Evolutionary conservation across 2,888 invertebrate genomes (phyloP).

Genomic region (Tetrapedia diversipes): DNA sequence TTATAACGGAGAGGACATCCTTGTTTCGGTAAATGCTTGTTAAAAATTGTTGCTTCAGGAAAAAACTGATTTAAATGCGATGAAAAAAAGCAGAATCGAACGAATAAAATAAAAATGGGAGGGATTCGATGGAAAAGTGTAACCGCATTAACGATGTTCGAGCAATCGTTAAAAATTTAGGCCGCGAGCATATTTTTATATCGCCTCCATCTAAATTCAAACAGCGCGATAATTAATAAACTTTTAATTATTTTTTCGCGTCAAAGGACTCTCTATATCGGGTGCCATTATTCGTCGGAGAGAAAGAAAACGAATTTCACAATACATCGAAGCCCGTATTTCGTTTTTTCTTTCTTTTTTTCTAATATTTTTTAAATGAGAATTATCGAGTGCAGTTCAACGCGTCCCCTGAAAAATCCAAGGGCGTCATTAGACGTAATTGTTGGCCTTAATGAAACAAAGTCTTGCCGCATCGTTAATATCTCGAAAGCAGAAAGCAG

Average conservation of each 20-base stretch:
- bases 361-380: constrained; percentile 42
- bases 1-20: background rate
- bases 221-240: constrained; percentile 46
- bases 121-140: background rate
- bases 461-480: constrained; percentile 19
- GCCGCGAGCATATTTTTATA: constrained; percentile 30
- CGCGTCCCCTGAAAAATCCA: constrained; percentile 35
- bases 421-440: constrained; percentile 44
- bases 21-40: background rate
- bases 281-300: constrained; percentile 29
- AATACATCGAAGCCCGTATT: constrained; percentile 43
- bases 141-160: constrained; percentile 26
- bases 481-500: background rate
- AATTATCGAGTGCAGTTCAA: constrained; percentile 48
- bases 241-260: constrained; percentile 52
- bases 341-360: no score
- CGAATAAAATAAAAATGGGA: background rate
- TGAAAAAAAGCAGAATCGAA: background rate
- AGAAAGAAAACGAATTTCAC: constrained; percentile 25
- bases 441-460: constrained; percentile 43
- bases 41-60: background rate
- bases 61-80: background rate
- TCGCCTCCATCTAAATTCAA: constrained; percentile 14
- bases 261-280: constrained; percentile 34
- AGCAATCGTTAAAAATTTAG: constrained; percentile 37